Base-by-base conservation (phyloP, 2,113 vertebrate species). In the Thunnus maccoyii region DNA sequence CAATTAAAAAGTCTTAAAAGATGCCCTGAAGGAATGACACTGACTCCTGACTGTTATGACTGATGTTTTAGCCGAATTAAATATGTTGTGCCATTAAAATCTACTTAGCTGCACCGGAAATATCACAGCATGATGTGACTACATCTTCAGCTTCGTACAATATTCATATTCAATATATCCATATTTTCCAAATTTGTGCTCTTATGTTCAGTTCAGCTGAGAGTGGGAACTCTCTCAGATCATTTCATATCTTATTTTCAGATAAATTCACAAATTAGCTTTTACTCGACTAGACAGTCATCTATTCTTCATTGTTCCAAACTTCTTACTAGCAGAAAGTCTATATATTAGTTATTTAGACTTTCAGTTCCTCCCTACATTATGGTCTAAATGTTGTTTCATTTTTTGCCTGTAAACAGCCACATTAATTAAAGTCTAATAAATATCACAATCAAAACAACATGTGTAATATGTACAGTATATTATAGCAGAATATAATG, bases 61-160 rank as follows among this genome's bases (percentile, higher is more conserved):
- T 18, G 57, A 62, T 62, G 27, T 13, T 17, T 41, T 0, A 54
- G 47, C 58, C n/a, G 44, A 10, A 27, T 46, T 30, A 71, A 68
- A 74, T 70, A 60, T 16, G 20, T 72, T 65, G 1, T 3, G 12
- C 12, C 55, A 47, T 70, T 75, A 17, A 41, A 74, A 32, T n/a
- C 65, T 55, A 60, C 65, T 20, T 51, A 64, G 54, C 30, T 25
- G 41, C 61, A 14, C 48, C 30, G 44, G 46, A 48, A 57, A 72
- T 66, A n/a, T 60, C 67, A 80, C 51, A 36, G 14, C 36, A 17
- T 54, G 46, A 17, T 64, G 41, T 22, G 14, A 60, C 16, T 17
- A 17, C 66, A 52, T 22, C 63, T 70, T 64, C 14, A 17, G 1
- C 32, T 63, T 70, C 15, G 14, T 20, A 18, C 62, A 52, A 5